phyloP scores from a whole-genome alignment of 2,797 vertebrate genomes.

The Poeciliopsis turneri region DNA sequence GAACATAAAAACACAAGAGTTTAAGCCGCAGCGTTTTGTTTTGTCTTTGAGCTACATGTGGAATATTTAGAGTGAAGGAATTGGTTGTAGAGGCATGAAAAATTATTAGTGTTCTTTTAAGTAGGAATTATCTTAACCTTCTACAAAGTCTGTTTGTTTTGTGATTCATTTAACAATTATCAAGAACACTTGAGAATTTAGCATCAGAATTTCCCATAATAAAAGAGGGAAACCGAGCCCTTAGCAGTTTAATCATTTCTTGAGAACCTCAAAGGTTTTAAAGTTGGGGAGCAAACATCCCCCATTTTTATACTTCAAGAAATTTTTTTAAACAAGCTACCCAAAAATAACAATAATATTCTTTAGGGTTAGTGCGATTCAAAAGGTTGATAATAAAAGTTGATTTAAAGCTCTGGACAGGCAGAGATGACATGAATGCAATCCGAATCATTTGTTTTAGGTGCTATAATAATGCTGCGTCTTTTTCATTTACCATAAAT shows the following conservation, averaged over 20 bases:
- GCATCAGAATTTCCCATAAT: background rate
- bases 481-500: background rate
- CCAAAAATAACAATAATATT: too few relatives aligned
- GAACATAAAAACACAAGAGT: background rate
- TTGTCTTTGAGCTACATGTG: background rate
- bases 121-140: background rate
- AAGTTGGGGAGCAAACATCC: background rate
- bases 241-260: background rate
- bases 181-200: background rate
- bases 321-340: background rate
- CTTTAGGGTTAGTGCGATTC: background rate
- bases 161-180: background rate
- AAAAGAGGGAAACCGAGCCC: background rate
- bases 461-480: background rate
- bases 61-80: background rate
- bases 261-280: background rate
- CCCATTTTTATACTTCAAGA: background rate
- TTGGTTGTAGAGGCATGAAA: background rate
- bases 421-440: background rate
- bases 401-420: background rate
- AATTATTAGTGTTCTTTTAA: background rate
- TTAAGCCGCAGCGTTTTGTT: background rate
- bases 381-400: background rate
- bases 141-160: background rate
- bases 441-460: background rate